Percentiles rank a stretch among this genome's conserved stretches.
These are phyloP conservation scores for Calliphora vicina DNA, from an alignment of 1,140 invertebrate genomes.

Conservation along the genomic window DNA sequence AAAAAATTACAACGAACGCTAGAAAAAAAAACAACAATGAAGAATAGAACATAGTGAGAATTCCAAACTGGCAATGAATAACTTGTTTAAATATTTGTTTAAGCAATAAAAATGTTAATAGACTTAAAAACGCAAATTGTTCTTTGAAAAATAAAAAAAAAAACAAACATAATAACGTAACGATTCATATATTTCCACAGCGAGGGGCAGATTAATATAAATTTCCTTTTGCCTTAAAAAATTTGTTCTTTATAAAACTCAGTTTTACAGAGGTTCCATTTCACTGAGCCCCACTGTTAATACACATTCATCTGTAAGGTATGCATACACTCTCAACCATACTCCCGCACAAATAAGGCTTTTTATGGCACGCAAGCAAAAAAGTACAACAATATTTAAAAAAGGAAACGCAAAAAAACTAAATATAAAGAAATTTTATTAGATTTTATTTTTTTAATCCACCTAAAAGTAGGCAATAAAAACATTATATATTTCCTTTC, in stretches of 20 bases:
- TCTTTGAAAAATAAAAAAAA: conserved; percentile 36
- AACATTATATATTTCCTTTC: not conserved
- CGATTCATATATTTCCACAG: too few relatives aligned
- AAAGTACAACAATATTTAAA: not conserved
- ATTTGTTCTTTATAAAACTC: too few relatives aligned
- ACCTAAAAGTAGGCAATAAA: conserved; percentile 26
- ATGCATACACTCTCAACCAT: not conserved
- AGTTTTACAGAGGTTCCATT: not conserved
- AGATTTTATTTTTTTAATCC: conserved; percentile 13
- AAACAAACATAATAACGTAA: too few relatives aligned
- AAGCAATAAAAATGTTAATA: conserved; percentile 51
- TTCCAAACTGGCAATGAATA: conserved; percentile 47
- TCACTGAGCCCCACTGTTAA: not conserved
- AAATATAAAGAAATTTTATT: not conserved
- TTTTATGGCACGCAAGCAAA: not conserved
- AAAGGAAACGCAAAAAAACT: not conserved
- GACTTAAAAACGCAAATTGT: conserved; percentile 42
- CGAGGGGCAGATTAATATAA: too few relatives aligned
- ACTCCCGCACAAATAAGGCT: not conserved
- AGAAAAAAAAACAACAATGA: conserved; percentile 18
- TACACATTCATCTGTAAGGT: not conserved
- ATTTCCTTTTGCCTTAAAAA: too few relatives aligned
- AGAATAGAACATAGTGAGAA: conserved; percentile 27
- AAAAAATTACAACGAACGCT: not conserved
- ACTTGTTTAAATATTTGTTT: conserved; percentile 48